These are phyloP conservation scores for Bibio marci DNA, from an alignment of 2,888 invertebrate genomes.

Conservation along the genomic window DNA sequence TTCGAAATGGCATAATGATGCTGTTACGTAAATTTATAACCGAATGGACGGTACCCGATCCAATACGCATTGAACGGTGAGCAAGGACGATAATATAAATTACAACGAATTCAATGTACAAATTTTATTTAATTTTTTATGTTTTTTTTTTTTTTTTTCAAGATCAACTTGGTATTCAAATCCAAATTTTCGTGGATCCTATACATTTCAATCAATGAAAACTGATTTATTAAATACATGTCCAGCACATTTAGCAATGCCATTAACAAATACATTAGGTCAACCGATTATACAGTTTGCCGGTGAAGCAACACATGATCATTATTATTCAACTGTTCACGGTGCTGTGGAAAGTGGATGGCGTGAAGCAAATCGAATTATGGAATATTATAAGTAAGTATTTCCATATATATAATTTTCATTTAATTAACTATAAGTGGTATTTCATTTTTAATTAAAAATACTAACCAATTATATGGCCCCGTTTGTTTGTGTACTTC, in stretches of 20 bases:
- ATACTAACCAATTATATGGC: no score
- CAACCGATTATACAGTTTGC: conserved; percentile 43
- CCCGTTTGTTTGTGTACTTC: no score
- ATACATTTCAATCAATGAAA: conserved; percentile 40
- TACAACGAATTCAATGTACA: neutral
- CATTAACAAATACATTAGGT: conserved; percentile 25
- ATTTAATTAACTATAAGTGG: no score
- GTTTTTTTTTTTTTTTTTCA: conserved; percentile 12
- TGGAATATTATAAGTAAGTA: neutral
- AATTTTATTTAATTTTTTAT: neutral
- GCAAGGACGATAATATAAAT: neutral
- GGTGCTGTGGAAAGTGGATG: conserved; percentile 59
- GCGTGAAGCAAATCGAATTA: conserved; percentile 45
- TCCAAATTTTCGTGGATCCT: conserved; percentile 42
- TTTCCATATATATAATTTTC: no score
- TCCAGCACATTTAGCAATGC: conserved; percentile 36
- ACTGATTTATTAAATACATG: conserved; percentile 37
- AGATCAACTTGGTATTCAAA: conserved; percentile 50
- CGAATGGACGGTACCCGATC: conserved; percentile 21
- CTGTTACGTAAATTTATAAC: conserved; percentile 23
- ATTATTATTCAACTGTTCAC: conserved; percentile 48
- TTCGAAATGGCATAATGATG: conserved; percentile 21
- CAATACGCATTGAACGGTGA: conserved; percentile 14
- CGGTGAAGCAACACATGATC: conserved; percentile 48
- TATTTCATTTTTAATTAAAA: no score